phyloP scores from a whole-genome alignment of 2,888 invertebrate species.

The Megamerina dolium region DNA sequence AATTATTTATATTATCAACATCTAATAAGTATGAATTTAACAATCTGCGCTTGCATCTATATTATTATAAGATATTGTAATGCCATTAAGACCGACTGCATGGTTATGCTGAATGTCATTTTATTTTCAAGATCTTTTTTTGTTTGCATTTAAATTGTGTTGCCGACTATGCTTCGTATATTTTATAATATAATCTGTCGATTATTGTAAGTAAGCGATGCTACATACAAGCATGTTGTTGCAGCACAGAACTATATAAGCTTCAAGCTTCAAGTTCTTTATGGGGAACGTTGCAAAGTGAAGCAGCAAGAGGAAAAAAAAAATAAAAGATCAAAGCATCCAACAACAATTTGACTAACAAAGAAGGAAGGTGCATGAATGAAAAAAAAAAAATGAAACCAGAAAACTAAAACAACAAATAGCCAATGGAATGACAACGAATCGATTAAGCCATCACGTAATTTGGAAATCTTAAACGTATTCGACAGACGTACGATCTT shows the following conservation, averaged over 20 bases:
- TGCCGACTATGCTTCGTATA: constrained; percentile 17
- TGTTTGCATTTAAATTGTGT: too few species aligned
- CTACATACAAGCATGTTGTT: constrained; percentile 15
- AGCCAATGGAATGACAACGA: constrained; percentile 14
- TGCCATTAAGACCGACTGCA: too few species aligned
- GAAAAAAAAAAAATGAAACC: background rate
- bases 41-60: too few species aligned
- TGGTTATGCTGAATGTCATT: too few species aligned
- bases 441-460: constrained; percentile 36
- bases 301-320: background rate
- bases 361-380: background rate
- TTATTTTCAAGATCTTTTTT: too few species aligned
- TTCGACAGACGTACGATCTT: too few species aligned
- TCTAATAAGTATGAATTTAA: too few species aligned
- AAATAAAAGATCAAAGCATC: background rate
- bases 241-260: too few species aligned
- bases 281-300: background rate
- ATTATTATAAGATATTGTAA: too few species aligned
- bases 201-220: constrained; percentile 19
- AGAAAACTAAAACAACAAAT: constrained; percentile 1
- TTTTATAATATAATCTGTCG: constrained; percentile 20
- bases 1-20: too few species aligned
- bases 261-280: background rate
- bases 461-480: constrained; percentile 28
- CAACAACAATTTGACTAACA: background rate